These are phyloP conservation scores for Drosophila melanosoma DNA, from an alignment of 2,888 invertebrate species.

Conservation along the genomic window DNA sequence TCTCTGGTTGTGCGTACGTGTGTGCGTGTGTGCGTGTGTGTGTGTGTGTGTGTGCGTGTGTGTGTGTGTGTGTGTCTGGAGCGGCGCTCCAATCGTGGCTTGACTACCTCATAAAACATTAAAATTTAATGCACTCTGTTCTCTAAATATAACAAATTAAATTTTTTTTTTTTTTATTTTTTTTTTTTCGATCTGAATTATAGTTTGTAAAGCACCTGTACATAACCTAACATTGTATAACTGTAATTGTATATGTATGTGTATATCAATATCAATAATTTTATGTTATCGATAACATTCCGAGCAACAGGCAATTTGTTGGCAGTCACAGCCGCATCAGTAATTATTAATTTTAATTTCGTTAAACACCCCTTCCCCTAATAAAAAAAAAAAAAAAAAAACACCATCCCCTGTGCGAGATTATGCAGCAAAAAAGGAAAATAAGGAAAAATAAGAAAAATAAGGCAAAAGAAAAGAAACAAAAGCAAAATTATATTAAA, in stretches of 20 bases:
- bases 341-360: constrained; percentile 82
- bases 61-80: constrained; percentile 31
- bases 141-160: constrained; percentile 32
- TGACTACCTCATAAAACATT: constrained; percentile 70
- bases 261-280: constrained; percentile 47
- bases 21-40: constrained; percentile 13
- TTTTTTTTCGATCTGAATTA: constrained; percentile 30
- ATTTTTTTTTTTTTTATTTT: constrained; percentile 6
- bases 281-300: constrained; percentile 71
- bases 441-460: accelerated
- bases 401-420: constrained; percentile 31
- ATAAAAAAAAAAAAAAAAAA: neutral
- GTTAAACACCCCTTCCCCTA: constrained; percentile 27
- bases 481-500: constrained; percentile 10
- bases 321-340: constrained; percentile 81
- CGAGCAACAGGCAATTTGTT: constrained; percentile 67
- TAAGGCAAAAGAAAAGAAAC: neutral
- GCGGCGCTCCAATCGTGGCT: constrained; percentile 65
- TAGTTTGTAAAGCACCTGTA: constrained; percentile 55
- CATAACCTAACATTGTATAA: constrained; percentile 64
- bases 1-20: constrained; percentile 10
- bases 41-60: constrained; percentile 10
- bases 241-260: constrained; percentile 46
- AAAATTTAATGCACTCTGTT: constrained; percentile 48
- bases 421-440: constrained; percentile 27